Evolutionary conservation across 2,113 vertebrate genomes (phyloP), one percentile per base, ranked within the genome.

Genomic region (Promerops cafer): DNA sequence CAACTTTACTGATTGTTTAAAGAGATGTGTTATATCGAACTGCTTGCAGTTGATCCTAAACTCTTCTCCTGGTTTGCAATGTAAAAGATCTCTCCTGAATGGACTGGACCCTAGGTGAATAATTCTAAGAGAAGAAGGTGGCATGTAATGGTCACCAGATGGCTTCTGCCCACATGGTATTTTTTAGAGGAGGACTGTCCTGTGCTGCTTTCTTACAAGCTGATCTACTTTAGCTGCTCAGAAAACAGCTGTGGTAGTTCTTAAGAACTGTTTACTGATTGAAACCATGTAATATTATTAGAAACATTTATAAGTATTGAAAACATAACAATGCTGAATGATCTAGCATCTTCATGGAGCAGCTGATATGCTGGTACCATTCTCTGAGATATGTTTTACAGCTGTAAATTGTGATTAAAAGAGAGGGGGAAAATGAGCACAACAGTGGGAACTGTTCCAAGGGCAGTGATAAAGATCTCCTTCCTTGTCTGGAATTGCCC

Each of bases 401-500:
- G 85, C 80, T 91, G 77, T 65, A 63, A 94, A 39, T 54, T 77
- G 49, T 89, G 57, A 94, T 93, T 97, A 80, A 78, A 88, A 74
- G 54, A 42, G 54, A 42, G 13, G 33, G 39, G 4, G 15, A 60
- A 93, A 91, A 80, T 26, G 24, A 96, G 30, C 49, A 93, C 75
- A 95, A 93, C 93, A 89, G 90, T 69, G 64, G 95, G 94, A 94
- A 92, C 16, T 50, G 39, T 89, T 96, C 83, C 96, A 96, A 97
- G 19, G 57, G 84, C 56, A 75, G 39, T 2, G 94, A 97, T 97
- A 97, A 94, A 78, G 82, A 97, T 97, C 93, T 93, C 86, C 66
- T 90, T 86, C 83, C 91, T 96, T 86, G 91, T 95, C 95, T 95
- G 92, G 94, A 96, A 77, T 83, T 78, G 94, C 91, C 94, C 89